Base-by-base conservation (phyloP, 2,113 vertebrate species). In the Solea solea region DNA sequence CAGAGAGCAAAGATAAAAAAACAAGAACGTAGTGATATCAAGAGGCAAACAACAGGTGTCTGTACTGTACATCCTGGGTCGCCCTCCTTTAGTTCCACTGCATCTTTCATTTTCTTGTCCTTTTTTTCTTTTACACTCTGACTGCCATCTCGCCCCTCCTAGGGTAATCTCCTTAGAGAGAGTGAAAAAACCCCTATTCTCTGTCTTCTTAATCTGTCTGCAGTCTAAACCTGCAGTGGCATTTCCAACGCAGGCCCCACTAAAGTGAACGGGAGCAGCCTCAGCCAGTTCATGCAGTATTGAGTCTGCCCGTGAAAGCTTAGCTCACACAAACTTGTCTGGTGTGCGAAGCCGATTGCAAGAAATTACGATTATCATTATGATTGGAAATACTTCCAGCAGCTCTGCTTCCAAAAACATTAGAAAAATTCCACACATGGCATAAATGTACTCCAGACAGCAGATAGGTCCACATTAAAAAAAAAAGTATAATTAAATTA, bases 111-210 rank as follows among this genome's bases (percentile, higher is more conserved):
- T 91, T 89, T 90, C 88, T 72, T 73, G 73, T 88, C 81, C 84
- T 78, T 84, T 76, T 87, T 80, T 84, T 84, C 84, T 89, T 87
- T 86, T 90, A 92, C 79, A 83, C 88, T 88, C 87, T 69, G 70
- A 81, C 88, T 90, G 91, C 85, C 89, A 92, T 89, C 90, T 82
- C 75, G 75, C 90, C 90, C 90, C 85, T 89, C 89, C 88, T 81
- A 10, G 83, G 81, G 72, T 93, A 94, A 94, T 93, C 92, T 91
- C 89, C 92, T 94, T 93, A 93, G 78, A 76, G 80, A 88, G 71
- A 86, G 21, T 21, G 5, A 90, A 87, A 86, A 89, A 83, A 73
- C 2, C 85, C 80, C 87, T 28, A 72, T 83, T 89, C 86, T 88
- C 87, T 89, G 87, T 86, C 83, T 84, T 90, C 84, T 88, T 88